Evolutionary conservation across 2,113 vertebrate species (phyloP).

Genomic region (Sterna hirundo): DNA sequence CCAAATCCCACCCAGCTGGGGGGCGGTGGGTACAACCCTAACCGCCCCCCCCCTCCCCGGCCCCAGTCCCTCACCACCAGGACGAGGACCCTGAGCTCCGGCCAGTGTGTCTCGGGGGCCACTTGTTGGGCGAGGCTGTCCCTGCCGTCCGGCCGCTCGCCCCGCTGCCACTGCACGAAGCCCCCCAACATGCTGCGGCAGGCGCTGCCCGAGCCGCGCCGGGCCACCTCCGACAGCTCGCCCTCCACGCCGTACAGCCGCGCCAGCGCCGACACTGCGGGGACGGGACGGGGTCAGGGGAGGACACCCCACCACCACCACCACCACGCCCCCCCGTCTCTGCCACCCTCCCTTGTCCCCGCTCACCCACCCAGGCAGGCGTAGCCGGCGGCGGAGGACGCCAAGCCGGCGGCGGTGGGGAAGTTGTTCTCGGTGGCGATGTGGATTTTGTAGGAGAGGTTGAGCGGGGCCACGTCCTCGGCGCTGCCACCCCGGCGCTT

Average conservation of each 20-base stretch:
- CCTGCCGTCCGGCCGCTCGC: conserved; percentile 81
- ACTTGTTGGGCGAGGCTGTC: conserved; percentile 91
- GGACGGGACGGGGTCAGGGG: accelerated
- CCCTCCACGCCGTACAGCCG: conserved; percentile 82
- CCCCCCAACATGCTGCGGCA: conserved; percentile 92
- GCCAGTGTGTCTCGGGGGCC: conserved; percentile 89
- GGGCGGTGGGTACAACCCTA: accelerated
- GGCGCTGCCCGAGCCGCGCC: conserved; percentile 93
- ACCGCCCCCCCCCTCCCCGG: accelerated
- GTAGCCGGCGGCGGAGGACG: conserved; percentile 92
- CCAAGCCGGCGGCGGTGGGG: conserved; percentile 92
- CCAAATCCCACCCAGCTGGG: not conserved
- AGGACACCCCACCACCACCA: too few species aligned
- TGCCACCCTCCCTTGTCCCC: accelerated
- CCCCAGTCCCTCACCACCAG: conserved; percentile 84
- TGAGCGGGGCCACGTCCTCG: not conserved
- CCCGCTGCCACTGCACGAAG: conserved; percentile 93
- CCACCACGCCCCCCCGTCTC: not conserved
- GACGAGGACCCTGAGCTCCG: conserved; percentile 86
- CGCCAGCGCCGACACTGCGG: conserved; percentile 84
- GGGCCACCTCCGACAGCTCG: conserved; percentile 88
- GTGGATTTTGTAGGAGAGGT: conserved; percentile 85
- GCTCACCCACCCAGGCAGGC: conserved; percentile 89
- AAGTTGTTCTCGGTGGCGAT: conserved; percentile 93
- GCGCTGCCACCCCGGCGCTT: conserved; percentile 73